A percentile compares a stretch with the other conserved stretches of the same genome.
Evolutionary conservation across 1,140 invertebrate genomes (phyloP).

Genomic region (Hycleus cichorii): DNA sequence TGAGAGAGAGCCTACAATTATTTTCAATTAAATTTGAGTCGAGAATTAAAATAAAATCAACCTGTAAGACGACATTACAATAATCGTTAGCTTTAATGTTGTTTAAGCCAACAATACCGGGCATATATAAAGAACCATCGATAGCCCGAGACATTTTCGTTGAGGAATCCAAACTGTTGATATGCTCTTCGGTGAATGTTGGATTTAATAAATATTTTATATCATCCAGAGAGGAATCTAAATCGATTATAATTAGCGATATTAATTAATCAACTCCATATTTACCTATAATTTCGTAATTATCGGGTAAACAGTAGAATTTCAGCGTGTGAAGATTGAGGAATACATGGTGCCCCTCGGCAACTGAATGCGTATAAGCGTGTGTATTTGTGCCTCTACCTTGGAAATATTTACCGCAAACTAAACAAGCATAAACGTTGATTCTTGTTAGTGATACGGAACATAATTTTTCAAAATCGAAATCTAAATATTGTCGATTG

Average conservation of each 20-base stretch:
- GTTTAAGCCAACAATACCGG: slow-evolving; percentile 94
- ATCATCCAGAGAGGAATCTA: slow-evolving; percentile 95
- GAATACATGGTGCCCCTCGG: slow-evolving; percentile 96
- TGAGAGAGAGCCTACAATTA: slow-evolving; percentile 77
- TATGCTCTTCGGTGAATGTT: slow-evolving; percentile 81
- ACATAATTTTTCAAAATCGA: slow-evolving; percentile 99
- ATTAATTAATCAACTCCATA: slow-evolving; percentile 8
- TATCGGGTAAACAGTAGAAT: slow-evolving; percentile 99
- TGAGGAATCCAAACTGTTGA: slow-evolving; percentile 70
- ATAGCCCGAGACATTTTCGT: slow-evolving; percentile 90
- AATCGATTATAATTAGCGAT: slow-evolving; percentile 27
- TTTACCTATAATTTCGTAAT: slow-evolving; percentile 96
- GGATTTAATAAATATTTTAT: slow-evolving; percentile 99
- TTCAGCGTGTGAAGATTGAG: slow-evolving; percentile 94
- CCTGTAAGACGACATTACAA: slow-evolving; percentile 96
- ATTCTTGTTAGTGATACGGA: slow-evolving; percentile 96
- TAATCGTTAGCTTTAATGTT: slow-evolving; percentile 99
- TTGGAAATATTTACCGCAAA: slow-evolving; percentile 99
- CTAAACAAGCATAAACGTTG: slow-evolving; percentile 99
- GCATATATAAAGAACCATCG: slow-evolving; percentile 93
- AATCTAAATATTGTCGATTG: slow-evolving; percentile 93
- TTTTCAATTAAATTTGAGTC: no score
- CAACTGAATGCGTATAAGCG: slow-evolving; percentile 97
- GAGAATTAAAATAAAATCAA: slow-evolving; percentile 33
- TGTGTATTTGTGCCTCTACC: slow-evolving; percentile 96